Evolutionary conservation across 1,140 invertebrate genomes (phyloP), one percentile per base, ranked within the genome.

Genomic region (Papilio glaucus): DNA sequence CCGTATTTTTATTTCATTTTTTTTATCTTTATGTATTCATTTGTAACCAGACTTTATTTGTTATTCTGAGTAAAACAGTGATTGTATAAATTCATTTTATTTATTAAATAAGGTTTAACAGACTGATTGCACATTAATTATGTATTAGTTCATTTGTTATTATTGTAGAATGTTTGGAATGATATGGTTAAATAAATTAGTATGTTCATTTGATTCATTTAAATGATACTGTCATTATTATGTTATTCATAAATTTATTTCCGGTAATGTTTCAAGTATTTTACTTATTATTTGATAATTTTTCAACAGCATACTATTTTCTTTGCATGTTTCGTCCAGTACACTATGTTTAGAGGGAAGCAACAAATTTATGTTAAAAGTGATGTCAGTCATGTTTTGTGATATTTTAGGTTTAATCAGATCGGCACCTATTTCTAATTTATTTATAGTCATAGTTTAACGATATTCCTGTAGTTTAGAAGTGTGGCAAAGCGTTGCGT

Each of bases 361-460:
- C n/a, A 18, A 8, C 60, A 63, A 38, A 38, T 8, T 29, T 57
- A 72, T 73, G 60, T 75, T 67, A 53, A 74, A 82, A 82, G 80
- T 86, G 82, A 85, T 57, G 21, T 86, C 83, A 88, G 86, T 90
- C 88, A 85, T 87, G 79, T 88, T 88, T 87, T 90, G 87, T 89
- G 87, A 89, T 89, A 89, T 87, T 77, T 83, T 87, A 87, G 85
- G 72, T 81, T 79, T 79, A 83, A 79, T 78, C 70, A 75, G 81
- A 82, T 84, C 85, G 62, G 68, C 73, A 72, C 79, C 65, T 83
- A 85, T 81, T 80, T 79, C 75, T 78, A 77, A 72, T 74, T 69
- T 80, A 77, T 74, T 73, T 41, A 68, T 82, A 79, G 74, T 72
- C 70, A 71, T 75, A 41, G 68, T 0, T 26, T 71, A 71, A 45